These are phyloP conservation scores for Cynoglossus semilaevis DNA, from an alignment of 2,113 vertebrate genomes.

Conservation along the genomic window DNA sequence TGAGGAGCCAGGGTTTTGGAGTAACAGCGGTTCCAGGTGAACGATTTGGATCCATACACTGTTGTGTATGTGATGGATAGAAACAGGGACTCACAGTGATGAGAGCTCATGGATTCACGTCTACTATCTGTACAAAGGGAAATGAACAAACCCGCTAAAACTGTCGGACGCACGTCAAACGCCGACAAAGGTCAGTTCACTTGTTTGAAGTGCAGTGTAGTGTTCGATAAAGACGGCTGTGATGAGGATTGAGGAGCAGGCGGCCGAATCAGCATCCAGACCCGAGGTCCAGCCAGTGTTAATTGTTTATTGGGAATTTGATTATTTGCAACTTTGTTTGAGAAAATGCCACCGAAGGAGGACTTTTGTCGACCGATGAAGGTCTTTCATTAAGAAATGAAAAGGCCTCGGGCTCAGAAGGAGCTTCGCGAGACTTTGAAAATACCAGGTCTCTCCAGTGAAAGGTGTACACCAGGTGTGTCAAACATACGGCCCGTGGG, in stretches of 20 bases:
- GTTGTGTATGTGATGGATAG: slow-evolving; percentile 1
- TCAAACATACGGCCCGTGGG: too few relatives aligned
- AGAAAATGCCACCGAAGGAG: slow-evolving; percentile 12
- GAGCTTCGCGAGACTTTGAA: slow-evolving; percentile 1
- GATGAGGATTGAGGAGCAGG: background rate
- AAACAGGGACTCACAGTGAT: slow-evolving; percentile 1
- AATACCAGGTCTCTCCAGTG: too few relatives aligned
- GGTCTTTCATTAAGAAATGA: slow-evolving; percentile 22
- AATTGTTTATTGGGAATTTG: slow-evolving; percentile 33
- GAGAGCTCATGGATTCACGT: slow-evolving; percentile 11
- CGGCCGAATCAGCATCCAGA: slow-evolving; percentile 1
- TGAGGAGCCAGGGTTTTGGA: slow-evolving; percentile 37
- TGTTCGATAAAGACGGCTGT: background rate
- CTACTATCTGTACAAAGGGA: background rate
- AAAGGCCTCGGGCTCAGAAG: slow-evolving; percentile 9
- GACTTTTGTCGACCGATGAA: slow-evolving; percentile 17
- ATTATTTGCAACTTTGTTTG: slow-evolving; percentile 24
- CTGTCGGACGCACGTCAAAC: background rate
- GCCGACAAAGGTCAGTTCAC: background rate
- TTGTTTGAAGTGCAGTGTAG: background rate
- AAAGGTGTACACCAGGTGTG: too few relatives aligned
- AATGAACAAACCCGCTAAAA: slow-evolving; percentile 4
- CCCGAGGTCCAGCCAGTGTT: slow-evolving; percentile 9
- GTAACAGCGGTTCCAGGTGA: slow-evolving; percentile 8
- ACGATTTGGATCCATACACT: slow-evolving; percentile 1